These are phyloP conservation scores for Tetragnatha versicolor DNA, from an alignment of 1,140 invertebrate genomes.

Conservation along the genomic window DNA sequence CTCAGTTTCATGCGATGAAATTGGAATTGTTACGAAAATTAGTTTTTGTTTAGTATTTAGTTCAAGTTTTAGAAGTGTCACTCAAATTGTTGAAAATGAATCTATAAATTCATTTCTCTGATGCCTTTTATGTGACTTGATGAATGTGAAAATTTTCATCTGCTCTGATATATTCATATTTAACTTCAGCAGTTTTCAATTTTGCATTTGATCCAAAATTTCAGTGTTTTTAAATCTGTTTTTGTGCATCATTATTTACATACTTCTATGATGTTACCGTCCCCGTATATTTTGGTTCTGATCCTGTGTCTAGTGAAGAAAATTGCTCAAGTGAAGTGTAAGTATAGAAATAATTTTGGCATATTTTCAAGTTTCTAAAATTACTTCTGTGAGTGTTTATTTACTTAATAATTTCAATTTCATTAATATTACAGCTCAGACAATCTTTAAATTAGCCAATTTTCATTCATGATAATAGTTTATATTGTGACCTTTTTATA, in stretches of 20 bases:
- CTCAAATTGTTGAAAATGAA: background rate
- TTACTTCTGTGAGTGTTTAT: no score
- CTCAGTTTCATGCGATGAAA: slow-evolving; percentile 26
- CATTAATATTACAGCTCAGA: no score
- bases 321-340: slow-evolving; percentile 26
- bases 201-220: background rate
- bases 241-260: background rate
- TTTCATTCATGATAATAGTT: no score
- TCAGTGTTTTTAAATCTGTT: background rate
- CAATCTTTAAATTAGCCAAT: no score
- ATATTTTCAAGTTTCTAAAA: no score
- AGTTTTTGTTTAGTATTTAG: background rate
- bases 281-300: slow-evolving; percentile 7
- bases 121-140: background rate
- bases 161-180: no score
- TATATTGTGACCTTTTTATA: no score
- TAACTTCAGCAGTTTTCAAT: background rate
- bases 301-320: slow-evolving; percentile 24
- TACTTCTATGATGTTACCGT: slow-evolving; percentile 24
- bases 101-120: no score
- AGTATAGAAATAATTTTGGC: no score
- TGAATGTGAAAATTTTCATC: background rate
- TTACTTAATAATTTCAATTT: no score
- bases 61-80: background rate
- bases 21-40: slow-evolving; percentile 16